A percentile compares a stretch with the other conserved stretches of the same genome.
phyloP scores from a whole-genome alignment of 2,113 vertebrate genomes.

The Nipponia nippon region DNA sequence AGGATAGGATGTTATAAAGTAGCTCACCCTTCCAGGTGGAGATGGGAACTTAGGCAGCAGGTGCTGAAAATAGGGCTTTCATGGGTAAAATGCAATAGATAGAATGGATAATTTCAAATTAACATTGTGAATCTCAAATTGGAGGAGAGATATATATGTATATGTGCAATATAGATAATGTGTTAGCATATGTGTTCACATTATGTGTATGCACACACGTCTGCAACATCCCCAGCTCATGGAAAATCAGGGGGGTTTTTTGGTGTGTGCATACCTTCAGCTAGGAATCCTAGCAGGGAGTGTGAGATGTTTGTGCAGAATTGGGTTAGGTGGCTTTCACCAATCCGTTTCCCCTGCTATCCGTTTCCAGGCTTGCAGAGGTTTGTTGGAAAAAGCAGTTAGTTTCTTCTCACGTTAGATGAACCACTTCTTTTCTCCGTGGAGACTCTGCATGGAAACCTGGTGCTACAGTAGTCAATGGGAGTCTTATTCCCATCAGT shows the following conservation, averaged over 20 bases:
- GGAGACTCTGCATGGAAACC: neutral
- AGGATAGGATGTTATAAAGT: neutral
- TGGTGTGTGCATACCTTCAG: neutral
- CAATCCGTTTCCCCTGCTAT: neutral
- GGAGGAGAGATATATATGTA: neutral
- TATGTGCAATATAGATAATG: neutral
- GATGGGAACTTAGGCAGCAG: neutral
- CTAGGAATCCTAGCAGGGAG: neutral
- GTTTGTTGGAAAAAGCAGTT: neutral
- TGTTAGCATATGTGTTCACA: neutral
- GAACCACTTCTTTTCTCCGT: neutral
- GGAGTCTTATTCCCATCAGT: neutral
- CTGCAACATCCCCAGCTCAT: neutral
- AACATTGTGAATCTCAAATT: neutral
- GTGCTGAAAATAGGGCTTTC: neutral
- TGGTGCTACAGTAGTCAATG: neutral
- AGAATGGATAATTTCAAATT: neutral
- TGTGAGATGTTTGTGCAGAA: neutral
- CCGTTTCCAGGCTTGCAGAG: neutral
- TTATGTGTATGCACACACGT: neutral
- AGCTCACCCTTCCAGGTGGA: neutral
- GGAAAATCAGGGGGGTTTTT: rapidly evolving
- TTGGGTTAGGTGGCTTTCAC: neutral
- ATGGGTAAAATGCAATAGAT: neutral
- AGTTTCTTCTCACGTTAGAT: neutral